Conservation (phyloP, 2,888 invertebrate genomes). For the Tyria jacobaeae region DNA sequence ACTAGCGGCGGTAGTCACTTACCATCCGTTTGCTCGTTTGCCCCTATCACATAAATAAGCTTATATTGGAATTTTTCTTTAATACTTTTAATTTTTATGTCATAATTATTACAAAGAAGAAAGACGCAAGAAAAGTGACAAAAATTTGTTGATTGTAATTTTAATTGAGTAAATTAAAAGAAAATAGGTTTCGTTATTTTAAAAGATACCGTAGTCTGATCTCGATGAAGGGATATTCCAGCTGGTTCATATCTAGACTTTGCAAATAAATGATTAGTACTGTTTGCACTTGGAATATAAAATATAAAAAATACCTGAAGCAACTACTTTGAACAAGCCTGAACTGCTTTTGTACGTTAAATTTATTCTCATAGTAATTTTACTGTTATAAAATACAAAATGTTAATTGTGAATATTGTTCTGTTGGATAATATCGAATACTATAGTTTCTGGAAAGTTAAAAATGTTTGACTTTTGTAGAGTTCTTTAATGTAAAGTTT, state of each 20-base stretch:
- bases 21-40: no score
- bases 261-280: constrained; percentile 46
- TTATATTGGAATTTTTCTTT: no score
- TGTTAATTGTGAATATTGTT: constrained; percentile 21
- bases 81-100: no score
- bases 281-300: constrained; percentile 36
- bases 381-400: constrained; percentile 21
- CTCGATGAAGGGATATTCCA: constrained; percentile 40
- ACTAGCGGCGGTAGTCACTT: no score
- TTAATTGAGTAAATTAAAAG: no score
- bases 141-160: no score
- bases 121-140: no score
- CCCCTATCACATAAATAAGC: no score
- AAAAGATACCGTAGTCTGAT: constrained; percentile 45
- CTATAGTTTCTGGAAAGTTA: constrained; percentile 13
- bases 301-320: constrained; percentile 39
- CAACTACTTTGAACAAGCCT: constrained; percentile 17
- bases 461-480: constrained; percentile 2
- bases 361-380: constrained; percentile 27
- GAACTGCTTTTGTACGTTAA: constrained; percentile 23
- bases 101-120: no score
- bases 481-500: constrained; percentile 8
- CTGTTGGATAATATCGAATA: constrained; percentile 23
- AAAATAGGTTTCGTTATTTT: no score
- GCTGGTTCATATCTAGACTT: constrained; percentile 52